Conservation (phyloP, 2,113 vertebrate species). For the Casuarius casuarius region DNA sequence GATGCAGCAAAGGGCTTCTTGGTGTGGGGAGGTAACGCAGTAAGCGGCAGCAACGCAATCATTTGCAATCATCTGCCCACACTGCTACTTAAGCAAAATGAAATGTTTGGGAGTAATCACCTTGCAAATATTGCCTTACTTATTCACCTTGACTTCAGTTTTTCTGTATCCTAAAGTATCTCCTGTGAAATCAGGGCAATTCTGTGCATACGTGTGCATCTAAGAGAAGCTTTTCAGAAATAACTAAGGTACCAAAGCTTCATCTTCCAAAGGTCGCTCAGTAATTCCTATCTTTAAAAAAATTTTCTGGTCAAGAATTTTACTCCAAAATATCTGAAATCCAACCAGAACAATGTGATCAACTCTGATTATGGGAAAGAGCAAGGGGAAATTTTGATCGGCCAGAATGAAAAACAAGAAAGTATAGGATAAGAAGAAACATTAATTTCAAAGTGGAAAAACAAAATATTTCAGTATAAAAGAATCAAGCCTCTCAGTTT, state of each 20-base stretch:
- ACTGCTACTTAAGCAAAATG: neutral
- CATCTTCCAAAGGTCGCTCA: neutral
- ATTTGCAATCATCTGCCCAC: constrained; percentile 32
- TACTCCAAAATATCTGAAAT: neutral
- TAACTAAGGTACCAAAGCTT: neutral
- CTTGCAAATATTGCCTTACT: neutral
- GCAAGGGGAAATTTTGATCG: neutral
- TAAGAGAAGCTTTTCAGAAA: neutral
- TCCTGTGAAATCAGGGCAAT: neutral
- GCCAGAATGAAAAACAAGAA: neutral
- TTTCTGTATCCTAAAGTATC: neutral
- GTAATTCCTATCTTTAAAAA: neutral
- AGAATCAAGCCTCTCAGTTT: neutral
- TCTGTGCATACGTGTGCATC: neutral
- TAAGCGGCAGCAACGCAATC: neutral
- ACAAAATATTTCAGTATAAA: neutral
- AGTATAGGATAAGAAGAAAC: neutral
- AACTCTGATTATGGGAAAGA: neutral
- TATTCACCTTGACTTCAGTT: neutral
- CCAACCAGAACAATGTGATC: neutral
- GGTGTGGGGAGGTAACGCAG: neutral
- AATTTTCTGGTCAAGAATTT: neutral
- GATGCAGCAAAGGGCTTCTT: neutral
- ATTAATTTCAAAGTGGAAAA: neutral
- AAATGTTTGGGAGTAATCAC: constrained; percentile 13